phyloP scores from a whole-genome alignment of 2,113 vertebrate genomes.

The Brachyistius frenatus region DNA sequence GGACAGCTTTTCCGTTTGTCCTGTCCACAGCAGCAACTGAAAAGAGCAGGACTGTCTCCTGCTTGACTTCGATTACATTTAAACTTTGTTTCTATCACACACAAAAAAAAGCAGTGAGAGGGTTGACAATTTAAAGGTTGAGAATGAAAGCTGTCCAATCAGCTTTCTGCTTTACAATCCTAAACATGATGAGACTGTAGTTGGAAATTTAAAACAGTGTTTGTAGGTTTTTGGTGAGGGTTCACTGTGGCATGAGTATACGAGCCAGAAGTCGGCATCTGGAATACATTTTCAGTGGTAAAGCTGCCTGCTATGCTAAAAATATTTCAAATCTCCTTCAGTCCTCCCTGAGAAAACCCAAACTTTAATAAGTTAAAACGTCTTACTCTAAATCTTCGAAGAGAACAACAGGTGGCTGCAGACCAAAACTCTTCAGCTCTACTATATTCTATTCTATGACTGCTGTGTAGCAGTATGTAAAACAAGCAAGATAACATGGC shows the following conservation, averaged over 20 bases:
- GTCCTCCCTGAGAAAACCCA: background rate
- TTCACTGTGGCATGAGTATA: background rate
- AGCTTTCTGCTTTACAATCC: background rate
- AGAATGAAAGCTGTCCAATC: constrained; percentile 1
- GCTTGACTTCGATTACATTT: too few relatives aligned
- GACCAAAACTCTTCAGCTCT: background rate
- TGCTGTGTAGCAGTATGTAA: background rate
- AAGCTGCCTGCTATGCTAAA: background rate
- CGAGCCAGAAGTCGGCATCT: constrained; percentile 41
- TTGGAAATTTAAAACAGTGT: background rate
- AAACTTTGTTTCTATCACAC: too few relatives aligned
- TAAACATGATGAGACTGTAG: background rate
- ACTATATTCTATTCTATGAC: constrained; percentile 34
- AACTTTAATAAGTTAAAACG: background rate
- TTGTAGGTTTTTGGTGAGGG: background rate
- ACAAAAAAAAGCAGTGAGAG: too few relatives aligned
- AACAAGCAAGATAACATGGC: background rate
- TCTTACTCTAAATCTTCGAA: background rate
- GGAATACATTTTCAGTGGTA: constrained; percentile 31
- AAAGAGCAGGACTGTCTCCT: too few relatives aligned
- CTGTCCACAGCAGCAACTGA: too few relatives aligned
- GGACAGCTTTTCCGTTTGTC: too few relatives aligned
- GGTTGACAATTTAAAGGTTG: too few relatives aligned
- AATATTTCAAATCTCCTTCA: background rate
- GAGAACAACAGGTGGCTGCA: background rate